phyloP scores from a whole-genome alignment of 2,888 invertebrate genomes.

The Meganola albula region DNA sequence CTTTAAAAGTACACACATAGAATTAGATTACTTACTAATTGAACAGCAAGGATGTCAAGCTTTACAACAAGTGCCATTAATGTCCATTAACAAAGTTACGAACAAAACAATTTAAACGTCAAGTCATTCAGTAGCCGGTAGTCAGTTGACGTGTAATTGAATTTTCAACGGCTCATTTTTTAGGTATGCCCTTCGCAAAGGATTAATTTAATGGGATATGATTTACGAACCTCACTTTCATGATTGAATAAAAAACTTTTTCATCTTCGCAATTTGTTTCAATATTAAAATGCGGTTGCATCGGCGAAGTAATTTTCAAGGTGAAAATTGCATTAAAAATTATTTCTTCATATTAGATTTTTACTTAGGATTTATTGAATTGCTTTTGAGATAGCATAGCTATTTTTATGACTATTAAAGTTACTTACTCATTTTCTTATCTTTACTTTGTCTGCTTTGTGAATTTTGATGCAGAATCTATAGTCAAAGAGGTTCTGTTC shows the following conservation, averaged over 20 bases:
- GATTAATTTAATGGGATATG: constrained; percentile 35
- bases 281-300: constrained; percentile 45
- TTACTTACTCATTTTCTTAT: too few species aligned
- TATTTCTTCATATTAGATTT: constrained; percentile 29
- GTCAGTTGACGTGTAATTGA: constrained; percentile 23
- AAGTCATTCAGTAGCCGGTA: constrained; percentile 11
- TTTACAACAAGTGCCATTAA: too few species aligned
- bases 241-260: constrained; percentile 39
- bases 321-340: constrained; percentile 59
- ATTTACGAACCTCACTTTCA: constrained; percentile 28
- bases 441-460: too few species aligned
- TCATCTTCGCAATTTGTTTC: constrained; percentile 31
- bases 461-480: too few species aligned
- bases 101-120: constrained; percentile 7
- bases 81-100: background rate
- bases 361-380: constrained; percentile 7
- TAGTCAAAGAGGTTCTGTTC: too few species aligned
- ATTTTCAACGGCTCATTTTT: constrained; percentile 32
- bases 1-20: too few species aligned
- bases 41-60: too few species aligned
- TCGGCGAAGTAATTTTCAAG: constrained; percentile 48
- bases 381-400: constrained; percentile 25
- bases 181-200: constrained; percentile 20
- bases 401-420: constrained; percentile 34
- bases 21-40: too few species aligned